Evolutionary conservation across 1,140 invertebrate genomes (phyloP).

Genomic region (Octopus sinensis): DNA sequence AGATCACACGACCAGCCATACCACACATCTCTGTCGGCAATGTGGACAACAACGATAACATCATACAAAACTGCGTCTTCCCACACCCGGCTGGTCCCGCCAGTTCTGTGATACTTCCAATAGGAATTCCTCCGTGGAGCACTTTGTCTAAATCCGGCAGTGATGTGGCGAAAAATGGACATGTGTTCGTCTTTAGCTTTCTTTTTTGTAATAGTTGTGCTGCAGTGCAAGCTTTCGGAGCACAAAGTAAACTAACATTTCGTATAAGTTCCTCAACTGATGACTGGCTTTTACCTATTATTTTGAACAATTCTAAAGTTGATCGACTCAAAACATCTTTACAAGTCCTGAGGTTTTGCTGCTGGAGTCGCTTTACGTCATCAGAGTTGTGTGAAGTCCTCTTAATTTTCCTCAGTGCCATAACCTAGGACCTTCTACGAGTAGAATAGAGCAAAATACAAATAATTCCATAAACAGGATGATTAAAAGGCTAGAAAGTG

Average conservation of each 20-base stretch:
- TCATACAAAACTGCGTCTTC: slow-evolving; percentile 49
- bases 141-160: slow-evolving; percentile 37
- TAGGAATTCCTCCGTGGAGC: slow-evolving; percentile 40
- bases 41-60: slow-evolving; percentile 37
- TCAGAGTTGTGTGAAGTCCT: slow-evolving; percentile 12
- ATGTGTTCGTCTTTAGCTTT: slow-evolving; percentile 17
- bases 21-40: slow-evolving; percentile 27
- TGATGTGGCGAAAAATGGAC: slow-evolving; percentile 32
- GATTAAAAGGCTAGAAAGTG: too few relatives aligned
- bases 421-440: neutral
- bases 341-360: slow-evolving; percentile 23
- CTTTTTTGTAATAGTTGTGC: slow-evolving; percentile 12
- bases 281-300: slow-evolving; percentile 24
- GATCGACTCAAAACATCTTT: slow-evolving; percentile 38
- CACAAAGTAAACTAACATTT: slow-evolving; percentile 29
- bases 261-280: slow-evolving; percentile 27
- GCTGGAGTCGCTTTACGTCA: slow-evolving; percentile 18
- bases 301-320: slow-evolving; percentile 35
- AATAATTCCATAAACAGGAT: too few relatives aligned
- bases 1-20: slow-evolving; percentile 36
- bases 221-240: slow-evolving; percentile 28
- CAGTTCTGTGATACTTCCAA: slow-evolving; percentile 42
- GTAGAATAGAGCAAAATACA: too few relatives aligned
- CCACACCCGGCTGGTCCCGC: slow-evolving; percentile 48
- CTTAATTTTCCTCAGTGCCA: slow-evolving; percentile 21